phyloP scores from a whole-genome alignment of 2,113 vertebrate genomes.

The Peromyscus californicus region DNA sequence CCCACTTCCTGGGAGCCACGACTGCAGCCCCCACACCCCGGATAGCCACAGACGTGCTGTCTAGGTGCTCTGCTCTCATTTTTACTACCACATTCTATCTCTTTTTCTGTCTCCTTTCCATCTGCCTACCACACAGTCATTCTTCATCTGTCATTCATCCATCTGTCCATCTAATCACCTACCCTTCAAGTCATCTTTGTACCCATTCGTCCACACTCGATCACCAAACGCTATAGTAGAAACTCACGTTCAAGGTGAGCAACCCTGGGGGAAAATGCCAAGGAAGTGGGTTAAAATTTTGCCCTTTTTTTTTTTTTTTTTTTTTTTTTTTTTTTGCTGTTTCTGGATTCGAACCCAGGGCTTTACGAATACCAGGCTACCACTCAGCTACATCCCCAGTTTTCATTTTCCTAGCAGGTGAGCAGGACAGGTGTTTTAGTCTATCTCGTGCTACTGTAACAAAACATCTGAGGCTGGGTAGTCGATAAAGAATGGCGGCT shows the following conservation, averaged over 20 bases:
- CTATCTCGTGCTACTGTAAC: not conserved
- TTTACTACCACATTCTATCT: not conserved
- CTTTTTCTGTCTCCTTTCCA: not conserved
- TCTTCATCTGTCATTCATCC: not conserved
- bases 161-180: not conserved
- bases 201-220: not conserved
- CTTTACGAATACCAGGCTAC: not conserved
- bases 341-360: not conserved
- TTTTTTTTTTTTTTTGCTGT: not conserved
- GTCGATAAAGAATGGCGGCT: not conserved
- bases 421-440: not conserved
- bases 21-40: too few species aligned
- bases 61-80: not conserved
- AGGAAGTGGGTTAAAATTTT: not conserved
- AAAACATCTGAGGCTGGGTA: not conserved
- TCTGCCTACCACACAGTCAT: not conserved
- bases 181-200: not conserved
- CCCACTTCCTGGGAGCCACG: not conserved
- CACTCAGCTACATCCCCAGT: not conserved
- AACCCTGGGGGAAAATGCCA: not conserved
- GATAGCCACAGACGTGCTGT: not conserved
- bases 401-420: not conserved
- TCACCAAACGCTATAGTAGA: not conserved
- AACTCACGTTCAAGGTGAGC: not conserved
- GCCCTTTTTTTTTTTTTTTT: too few species aligned